Evolutionary conservation across 2,888 invertebrate species (phyloP), one percentile per base, ranked within the genome.

Genomic region (Sphaeridia pumilis): DNA sequence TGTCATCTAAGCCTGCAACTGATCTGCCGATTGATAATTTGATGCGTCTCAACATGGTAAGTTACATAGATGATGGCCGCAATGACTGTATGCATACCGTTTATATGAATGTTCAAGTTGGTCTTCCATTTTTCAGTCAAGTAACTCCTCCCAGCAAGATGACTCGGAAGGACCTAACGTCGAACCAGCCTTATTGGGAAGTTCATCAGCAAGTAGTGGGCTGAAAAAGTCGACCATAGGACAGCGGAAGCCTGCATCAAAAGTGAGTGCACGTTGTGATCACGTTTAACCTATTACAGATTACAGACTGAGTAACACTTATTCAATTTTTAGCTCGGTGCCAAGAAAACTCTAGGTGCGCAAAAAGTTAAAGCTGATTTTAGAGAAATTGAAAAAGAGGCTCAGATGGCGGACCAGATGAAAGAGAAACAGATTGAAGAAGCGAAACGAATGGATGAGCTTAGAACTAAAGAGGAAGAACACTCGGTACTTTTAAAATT

Each of bases 331-430:
- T 63, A 88, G 88, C 68, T 89, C 66, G 92, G 90, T 14, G 82
- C 79, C 0, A 89, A 87, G 60, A 93, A 89, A 61, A 82, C 85
- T 36, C 74, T 97, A 49, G 97, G 97, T 46, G 98, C 97, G 17
- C 93, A 90, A 47, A 87, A 88, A 70, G 90, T 97, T 25, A 85
- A 85, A 67, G 81, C 90, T 3, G 90, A 95, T 73, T 98, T 98
- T 71, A 87, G 87, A 20, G 94, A 93, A 68, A 81, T 97, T 57
- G 95, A 97, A 72, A 81, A 83, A 60, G 85, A 87, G 67, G 94
- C 93, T 4, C 83, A 83, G 66, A 77, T 86, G 71, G 82, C 84
- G 2, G 87, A 90, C 71, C 84, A 87, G 70, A 77, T 82, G 45
- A 78, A 79, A 69, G 62, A 63, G 47, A 52, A 50, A 38, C 49